Evolutionary conservation across 1,140 invertebrate species (phyloP).

Genomic region (Ostrea denselamellosa): DNA sequence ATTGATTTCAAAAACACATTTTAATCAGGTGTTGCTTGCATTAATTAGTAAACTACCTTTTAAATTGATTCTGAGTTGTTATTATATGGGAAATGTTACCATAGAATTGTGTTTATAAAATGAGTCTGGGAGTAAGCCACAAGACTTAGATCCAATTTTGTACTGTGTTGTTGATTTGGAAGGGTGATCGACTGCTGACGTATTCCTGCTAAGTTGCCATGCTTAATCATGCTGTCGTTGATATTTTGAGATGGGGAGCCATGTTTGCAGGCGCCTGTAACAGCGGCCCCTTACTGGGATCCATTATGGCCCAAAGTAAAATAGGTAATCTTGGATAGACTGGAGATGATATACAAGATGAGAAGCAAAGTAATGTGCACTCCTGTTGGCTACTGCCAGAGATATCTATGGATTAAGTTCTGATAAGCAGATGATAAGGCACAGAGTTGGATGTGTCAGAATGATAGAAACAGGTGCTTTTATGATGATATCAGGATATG

Average conservation of each 20-base stretch:
- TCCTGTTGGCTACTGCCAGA: constrained; percentile 6
- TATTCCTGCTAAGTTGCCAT: neutral
- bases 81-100: neutral
- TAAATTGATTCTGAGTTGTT: neutral
- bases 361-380: constrained; percentile 29
- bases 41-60: neutral
- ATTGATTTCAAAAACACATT: neutral
- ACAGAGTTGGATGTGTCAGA: constrained; percentile 25
- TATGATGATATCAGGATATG: constrained; percentile 21
- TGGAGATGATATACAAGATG: constrained; percentile 25
- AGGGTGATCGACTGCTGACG: neutral
- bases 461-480: constrained; percentile 23
- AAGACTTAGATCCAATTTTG: neutral
- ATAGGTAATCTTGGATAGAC: constrained; percentile 14
- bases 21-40: neutral
- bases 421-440: constrained; percentile 37
- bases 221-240: neutral
- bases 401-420: constrained; percentile 8
- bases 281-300: constrained; percentile 18
- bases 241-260: constrained; percentile 34
- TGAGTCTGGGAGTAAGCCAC: neutral
- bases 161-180: neutral
- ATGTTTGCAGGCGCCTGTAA: constrained; percentile 21
- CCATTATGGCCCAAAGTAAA: constrained; percentile 22
- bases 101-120: neutral